Evolutionary conservation across 2,113 vertebrate species (phyloP).

Genomic region (Progne subis): DNA sequence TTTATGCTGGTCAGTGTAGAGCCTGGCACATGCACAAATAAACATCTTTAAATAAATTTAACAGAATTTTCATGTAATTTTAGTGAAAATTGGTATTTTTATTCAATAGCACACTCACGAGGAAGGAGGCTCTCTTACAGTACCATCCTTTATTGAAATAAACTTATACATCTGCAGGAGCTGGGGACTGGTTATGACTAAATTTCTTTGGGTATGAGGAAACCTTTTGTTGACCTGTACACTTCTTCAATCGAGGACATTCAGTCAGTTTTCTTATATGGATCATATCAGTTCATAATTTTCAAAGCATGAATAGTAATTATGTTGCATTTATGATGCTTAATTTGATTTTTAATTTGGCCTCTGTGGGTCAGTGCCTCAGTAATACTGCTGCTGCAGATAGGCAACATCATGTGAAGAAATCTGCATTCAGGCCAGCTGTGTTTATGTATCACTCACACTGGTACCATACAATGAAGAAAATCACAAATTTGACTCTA

Average conservation of each 20-base stretch:
- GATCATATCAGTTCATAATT: neutral
- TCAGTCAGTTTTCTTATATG: neutral
- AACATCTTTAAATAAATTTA: neutral
- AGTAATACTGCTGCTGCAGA: neutral
- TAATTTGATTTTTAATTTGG: constrained; percentile 65
- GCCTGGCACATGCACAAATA: neutral
- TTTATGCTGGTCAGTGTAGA: neutral
- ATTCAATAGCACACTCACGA: neutral
- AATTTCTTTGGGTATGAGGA: neutral
- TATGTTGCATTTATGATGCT: constrained; percentile 5
- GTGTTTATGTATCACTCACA: constrained; percentile 59
- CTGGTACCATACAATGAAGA: constrained; percentile 49
- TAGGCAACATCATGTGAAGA: constrained; percentile 13
- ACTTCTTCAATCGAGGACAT: neutral
- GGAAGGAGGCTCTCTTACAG: neutral
- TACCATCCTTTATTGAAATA: neutral
- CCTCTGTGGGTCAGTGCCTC: constrained; percentile 37
- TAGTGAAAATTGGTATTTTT: neutral
- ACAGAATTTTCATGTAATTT: neutral
- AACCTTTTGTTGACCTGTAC: neutral
- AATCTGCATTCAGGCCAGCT: constrained; percentile 54
- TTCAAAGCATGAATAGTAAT: constrained; percentile 23
- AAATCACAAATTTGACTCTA: constrained; percentile 67
- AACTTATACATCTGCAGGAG: neutral
- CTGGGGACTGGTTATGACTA: neutral